Conservation (phyloP, 1,140 invertebrate species). For the Proctacanthus coquilletti region DNA sequence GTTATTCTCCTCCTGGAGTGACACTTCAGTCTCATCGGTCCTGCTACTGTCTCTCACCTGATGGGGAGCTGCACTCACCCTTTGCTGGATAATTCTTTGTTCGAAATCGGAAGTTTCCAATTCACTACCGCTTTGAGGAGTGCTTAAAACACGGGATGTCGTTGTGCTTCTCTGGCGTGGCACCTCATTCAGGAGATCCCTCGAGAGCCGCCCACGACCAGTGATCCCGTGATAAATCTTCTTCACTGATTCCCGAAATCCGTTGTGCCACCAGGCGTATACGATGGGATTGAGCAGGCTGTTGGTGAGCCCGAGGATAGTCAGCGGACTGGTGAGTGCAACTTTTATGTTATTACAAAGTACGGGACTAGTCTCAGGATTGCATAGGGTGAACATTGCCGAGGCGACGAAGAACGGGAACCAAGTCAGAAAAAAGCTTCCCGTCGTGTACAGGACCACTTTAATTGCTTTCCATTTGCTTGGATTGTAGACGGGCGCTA, state of each 20-base stretch:
- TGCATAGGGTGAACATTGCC: conserved; percentile 33
- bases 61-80: no score
- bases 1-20: no score
- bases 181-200: no score
- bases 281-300: conserved; percentile 54
- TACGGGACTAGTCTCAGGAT: conserved; percentile 27
- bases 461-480: conserved; percentile 39
- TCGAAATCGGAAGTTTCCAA: background rate
- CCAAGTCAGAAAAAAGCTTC: conserved; percentile 35
- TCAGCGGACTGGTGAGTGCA: conserved; percentile 34
- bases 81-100: no score
- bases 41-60: no score
- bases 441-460: conserved; percentile 38
- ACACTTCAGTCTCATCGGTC: no score
- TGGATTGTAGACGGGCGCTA: conserved; percentile 11
- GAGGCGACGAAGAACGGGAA: conserved; percentile 33
- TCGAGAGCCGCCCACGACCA: no score
- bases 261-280: conserved; percentile 55
- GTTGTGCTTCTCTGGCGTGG: no score
- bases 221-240: conserved; percentile 9
- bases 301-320: conserved; percentile 44
- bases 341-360: conserved; percentile 30
- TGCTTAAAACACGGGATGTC: no score
- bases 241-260: conserved; percentile 32
- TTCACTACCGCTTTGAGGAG: background rate